phyloP scores from a whole-genome alignment of 2,888 invertebrate genomes.

The Amphipyra tragopoginis region DNA sequence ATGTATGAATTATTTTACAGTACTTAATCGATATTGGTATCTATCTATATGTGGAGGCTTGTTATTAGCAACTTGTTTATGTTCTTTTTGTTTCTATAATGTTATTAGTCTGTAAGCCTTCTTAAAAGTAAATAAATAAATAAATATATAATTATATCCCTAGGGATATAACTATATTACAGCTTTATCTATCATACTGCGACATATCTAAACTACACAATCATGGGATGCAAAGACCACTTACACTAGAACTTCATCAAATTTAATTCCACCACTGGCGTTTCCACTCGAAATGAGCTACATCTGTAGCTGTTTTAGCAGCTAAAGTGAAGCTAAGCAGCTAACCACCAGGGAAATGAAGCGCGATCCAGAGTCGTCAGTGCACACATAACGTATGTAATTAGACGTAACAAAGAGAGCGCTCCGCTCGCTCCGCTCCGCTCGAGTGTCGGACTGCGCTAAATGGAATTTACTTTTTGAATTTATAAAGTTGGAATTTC shows the following conservation, averaged over 20 bases:
- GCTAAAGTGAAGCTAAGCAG: constrained; percentile 40
- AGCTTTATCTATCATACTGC: too few relatives aligned
- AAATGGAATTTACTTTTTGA: constrained; percentile 62
- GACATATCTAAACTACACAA: background rate
- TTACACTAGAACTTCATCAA: constrained; percentile 1
- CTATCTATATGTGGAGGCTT: too few relatives aligned
- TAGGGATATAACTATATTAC: too few relatives aligned
- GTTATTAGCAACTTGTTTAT: too few relatives aligned
- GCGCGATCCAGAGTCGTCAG: constrained; percentile 40
- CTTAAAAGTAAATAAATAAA: too few relatives aligned
- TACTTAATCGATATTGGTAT: too few relatives aligned
- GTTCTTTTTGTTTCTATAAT: too few relatives aligned
- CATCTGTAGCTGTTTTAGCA: constrained; percentile 32
- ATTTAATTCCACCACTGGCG: constrained; percentile 21
- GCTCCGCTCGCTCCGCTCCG: constrained; percentile 28
- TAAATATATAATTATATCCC: too few relatives aligned
- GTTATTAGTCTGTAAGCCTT: too few relatives aligned
- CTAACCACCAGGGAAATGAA: constrained; percentile 44
- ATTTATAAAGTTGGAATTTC: constrained; percentile 55
- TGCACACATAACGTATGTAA: constrained; percentile 53
- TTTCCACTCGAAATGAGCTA: constrained; percentile 33
- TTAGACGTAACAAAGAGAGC: constrained; percentile 54
- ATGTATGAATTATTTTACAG: too few relatives aligned
- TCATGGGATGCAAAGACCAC: background rate
- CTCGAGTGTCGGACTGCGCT: constrained; percentile 48